phyloP scores from a whole-genome alignment of 2,797 vertebrate species.

The Anas acuta region DNA sequence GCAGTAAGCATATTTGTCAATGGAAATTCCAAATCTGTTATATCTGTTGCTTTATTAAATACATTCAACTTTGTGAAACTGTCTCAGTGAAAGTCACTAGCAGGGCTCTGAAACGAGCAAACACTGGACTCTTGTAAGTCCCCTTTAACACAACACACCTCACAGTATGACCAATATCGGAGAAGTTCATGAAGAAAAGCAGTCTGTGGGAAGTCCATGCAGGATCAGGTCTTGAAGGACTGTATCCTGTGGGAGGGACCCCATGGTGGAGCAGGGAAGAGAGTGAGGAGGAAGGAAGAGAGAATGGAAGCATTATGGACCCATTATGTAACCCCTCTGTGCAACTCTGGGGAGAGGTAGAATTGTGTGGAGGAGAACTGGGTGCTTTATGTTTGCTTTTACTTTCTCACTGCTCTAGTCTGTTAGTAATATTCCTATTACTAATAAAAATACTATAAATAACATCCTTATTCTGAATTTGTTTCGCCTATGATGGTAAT shows the following conservation, averaged over 20 bases:
- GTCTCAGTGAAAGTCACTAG: too few relatives aligned
- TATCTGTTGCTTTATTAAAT: not conserved
- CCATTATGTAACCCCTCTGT: not conserved
- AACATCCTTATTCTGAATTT: not conserved
- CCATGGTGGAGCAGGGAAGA: not conserved
- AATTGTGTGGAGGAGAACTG: not conserved
- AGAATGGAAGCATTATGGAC: not conserved
- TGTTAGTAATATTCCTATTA: too few relatives aligned
- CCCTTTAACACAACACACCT: too few relatives aligned
- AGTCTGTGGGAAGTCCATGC: not conserved
- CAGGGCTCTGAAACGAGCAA: too few relatives aligned
- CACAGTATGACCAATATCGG: not conserved
- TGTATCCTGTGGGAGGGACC: too few relatives aligned
- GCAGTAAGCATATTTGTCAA: too few relatives aligned
- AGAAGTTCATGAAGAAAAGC: not conserved
- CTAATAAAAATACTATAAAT: not conserved
- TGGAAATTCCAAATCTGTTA: too few relatives aligned
- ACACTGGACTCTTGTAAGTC: too few relatives aligned
- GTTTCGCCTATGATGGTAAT: not conserved
- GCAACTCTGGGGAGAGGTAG: not conserved
- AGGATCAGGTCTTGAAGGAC: not conserved
- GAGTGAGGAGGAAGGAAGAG: not conserved
- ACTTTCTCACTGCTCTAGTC: too few relatives aligned
- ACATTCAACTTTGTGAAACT: too few relatives aligned
- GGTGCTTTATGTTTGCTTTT: too few relatives aligned